Evolutionary conservation across 2,797 vertebrate species (phyloP).

Genomic region (Petrocephalus sullivani): DNA sequence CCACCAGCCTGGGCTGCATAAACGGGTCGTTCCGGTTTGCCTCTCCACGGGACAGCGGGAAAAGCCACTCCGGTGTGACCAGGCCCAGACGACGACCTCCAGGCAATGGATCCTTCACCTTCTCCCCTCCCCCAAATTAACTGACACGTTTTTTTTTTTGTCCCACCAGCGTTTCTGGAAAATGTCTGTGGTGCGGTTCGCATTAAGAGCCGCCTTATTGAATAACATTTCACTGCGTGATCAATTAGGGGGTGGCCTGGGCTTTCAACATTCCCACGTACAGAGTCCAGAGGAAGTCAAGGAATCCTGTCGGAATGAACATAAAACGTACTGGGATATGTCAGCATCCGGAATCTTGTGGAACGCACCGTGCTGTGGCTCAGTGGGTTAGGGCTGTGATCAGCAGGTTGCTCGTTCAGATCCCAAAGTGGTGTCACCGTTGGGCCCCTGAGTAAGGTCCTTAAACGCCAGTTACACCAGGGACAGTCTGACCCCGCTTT

Average conservation of each 20-base stretch:
- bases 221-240: background rate
- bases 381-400: background rate
- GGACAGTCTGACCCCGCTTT: background rate
- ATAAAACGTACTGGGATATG: background rate
- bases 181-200: background rate
- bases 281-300: background rate
- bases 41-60: background rate
- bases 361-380: background rate
- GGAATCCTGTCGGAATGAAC: background rate
- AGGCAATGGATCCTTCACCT: background rate
- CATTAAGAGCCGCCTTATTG: background rate
- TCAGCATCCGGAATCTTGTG: background rate
- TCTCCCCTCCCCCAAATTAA: background rate
- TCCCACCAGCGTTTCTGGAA: background rate
- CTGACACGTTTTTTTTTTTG: background rate
- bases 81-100: background rate
- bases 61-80: background rate
- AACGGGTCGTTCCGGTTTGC: background rate
- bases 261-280: background rate
- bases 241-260: background rate
- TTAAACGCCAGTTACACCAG: too few relatives aligned
- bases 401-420: background rate
- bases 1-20: slow-evolving; percentile 77
- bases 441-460: background rate
- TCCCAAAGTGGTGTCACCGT: background rate